These are phyloP conservation scores for Chelidonichthys spinosus DNA, from an alignment of 2,797 vertebrate species.

Conservation along the genomic window DNA sequence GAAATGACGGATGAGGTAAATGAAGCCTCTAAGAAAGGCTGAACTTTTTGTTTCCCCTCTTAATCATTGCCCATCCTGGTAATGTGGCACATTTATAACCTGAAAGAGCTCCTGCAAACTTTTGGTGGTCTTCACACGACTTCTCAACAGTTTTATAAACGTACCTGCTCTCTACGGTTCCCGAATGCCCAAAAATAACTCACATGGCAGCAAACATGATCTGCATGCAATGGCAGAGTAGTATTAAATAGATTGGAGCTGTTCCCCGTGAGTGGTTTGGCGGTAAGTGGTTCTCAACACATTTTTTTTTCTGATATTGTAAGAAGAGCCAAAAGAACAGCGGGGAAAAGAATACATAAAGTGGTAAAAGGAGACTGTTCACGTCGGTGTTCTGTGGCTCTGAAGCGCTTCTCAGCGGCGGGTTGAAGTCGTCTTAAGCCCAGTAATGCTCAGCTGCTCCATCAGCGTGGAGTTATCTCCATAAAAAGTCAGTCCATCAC, in stretches of 20 bases:
- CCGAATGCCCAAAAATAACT: conserved; percentile 31
- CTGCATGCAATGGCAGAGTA: conserved; percentile 42
- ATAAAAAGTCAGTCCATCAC: conserved; percentile 68
- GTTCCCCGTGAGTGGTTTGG: conserved; percentile 60
- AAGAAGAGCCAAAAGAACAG: conserved; percentile 47
- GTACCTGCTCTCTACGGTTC: conserved; percentile 12
- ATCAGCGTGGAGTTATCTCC: conserved; percentile 67
- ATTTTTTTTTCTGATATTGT: conserved; percentile 40
- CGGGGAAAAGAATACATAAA: conserved; percentile 32
- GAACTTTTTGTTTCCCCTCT: conserved; percentile 37
- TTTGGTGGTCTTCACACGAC: conserved; percentile 17
- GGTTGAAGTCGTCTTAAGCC: conserved; percentile 55
- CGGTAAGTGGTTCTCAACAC: conserved; percentile 74
- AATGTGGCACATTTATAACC: conserved; percentile 32
- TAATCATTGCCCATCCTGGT: conserved; percentile 31
- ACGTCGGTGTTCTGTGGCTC: conserved; percentile 63
- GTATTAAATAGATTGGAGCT: conserved; percentile 65
- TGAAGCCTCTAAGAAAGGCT: conserved; percentile 38
- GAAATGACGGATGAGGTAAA: conserved; percentile 71
- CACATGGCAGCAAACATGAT: conserved; percentile 53
- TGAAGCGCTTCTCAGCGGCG: conserved; percentile 57
- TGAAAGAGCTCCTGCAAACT: conserved; percentile 27
- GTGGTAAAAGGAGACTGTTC: conserved; percentile 50
- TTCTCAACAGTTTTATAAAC: background rate
- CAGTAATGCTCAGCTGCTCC: conserved; percentile 61